Base-by-base conservation (phyloP, 2,888 invertebrate genomes). In the Slavum lentiscoides region DNA sequence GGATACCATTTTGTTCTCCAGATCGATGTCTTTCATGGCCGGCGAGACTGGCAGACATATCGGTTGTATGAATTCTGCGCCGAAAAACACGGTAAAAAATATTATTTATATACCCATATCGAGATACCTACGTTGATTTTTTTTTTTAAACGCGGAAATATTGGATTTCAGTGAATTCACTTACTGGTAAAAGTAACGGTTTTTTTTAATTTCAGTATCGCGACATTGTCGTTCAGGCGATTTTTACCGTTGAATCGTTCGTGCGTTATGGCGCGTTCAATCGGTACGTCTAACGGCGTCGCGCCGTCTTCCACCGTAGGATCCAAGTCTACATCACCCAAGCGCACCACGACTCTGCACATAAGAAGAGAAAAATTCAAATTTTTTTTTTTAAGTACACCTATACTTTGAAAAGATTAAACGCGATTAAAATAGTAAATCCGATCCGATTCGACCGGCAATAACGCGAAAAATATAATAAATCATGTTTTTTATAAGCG, bases 11-110 rank as follows among this genome's bases (percentile, higher is more conserved):
- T 88, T 88, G 84, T 88, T 88, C 39, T 88, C 90, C 84, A 89
- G 92, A 21, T 70, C 55, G 7, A 55, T n/a, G 37, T 3, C n/a
- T n/a, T 13, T 7, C 37, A 53, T 30, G n/a, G 30, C 15, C 37
- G 49, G 15, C 4, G 87, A 85, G 1, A 88, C 88, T 0, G 96
- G 96, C 80, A 96, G 87, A 86, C 96, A 96, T 81, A 96, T 91
- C 0, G 96, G 96, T 64, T 49, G 62, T 19, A 74, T 62, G 8
- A n/a, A 9, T 19, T 74, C 74, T 74, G 9, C 39, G 64, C n/a
- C n/a, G n/a, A n/a, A n/a, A n/a, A n/a, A n/a, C n/a, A n/a, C 62
- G 7, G 53, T 13, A 23, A 43, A 19, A n/a, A 23, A 43, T 11
- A 30, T 30, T 30, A 30, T 30, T 19, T 19, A 11, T n/a, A n/a